phyloP scores from a whole-genome alignment of 2,113 vertebrate species.

The Anguilla rostrata region DNA sequence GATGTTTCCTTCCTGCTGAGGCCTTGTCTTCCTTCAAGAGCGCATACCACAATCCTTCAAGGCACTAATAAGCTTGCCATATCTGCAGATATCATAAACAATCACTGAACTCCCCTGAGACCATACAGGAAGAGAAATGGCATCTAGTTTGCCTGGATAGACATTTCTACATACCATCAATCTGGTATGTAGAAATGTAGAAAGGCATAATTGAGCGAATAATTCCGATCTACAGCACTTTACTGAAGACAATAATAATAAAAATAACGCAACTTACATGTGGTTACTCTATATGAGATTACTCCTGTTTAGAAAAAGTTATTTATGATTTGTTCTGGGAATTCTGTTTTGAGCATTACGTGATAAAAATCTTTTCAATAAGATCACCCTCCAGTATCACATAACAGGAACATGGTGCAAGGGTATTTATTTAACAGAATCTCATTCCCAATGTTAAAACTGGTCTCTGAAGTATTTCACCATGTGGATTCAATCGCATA shows the following conservation, averaged over 20 bases:
- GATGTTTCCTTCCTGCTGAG: background rate
- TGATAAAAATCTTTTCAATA: too few species aligned
- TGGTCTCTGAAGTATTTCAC: background rate
- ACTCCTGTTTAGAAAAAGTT: too few species aligned
- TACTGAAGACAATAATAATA: background rate
- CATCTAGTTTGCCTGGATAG: constrained; percentile 10
- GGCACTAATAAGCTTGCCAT: constrained; percentile 25
- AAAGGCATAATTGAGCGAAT: background rate
- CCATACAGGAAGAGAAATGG: constrained; percentile 41
- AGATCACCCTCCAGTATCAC: too few species aligned
- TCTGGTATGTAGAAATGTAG: background rate
- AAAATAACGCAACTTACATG: too few species aligned
- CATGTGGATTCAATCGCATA: background rate
- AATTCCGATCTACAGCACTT: background rate
- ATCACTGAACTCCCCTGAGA: constrained; percentile 37
- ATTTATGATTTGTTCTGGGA: too few species aligned
- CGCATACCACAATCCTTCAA: constrained; percentile 10
- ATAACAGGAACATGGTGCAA: too few species aligned
- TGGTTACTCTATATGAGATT: too few species aligned
- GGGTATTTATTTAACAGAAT: too few species aligned
- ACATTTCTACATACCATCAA: background rate
- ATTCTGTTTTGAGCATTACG: too few species aligned
- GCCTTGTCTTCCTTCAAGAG: constrained; percentile 5
- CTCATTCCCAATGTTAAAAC: background rate
- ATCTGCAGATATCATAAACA: constrained; percentile 40